phyloP scores from a whole-genome alignment of 2,888 invertebrate species.

The Eilema depressum region DNA sequence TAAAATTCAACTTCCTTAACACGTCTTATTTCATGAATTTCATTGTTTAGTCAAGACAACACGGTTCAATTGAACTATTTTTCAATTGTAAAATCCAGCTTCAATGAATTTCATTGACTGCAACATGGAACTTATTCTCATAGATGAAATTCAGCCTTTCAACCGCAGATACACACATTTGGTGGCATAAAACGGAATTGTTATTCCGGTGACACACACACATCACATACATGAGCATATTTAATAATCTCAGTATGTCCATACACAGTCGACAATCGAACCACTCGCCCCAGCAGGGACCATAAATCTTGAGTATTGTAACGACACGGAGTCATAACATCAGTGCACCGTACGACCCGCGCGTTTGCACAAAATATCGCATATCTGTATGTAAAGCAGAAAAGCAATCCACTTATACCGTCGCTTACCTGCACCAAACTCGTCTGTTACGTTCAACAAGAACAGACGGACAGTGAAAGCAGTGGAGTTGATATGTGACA shows the following conservation, averaged over 20 bases:
- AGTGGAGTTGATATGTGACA: slow-evolving; percentile 54
- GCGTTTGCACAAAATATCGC: slow-evolving; percentile 84
- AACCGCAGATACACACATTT: too few relatives aligned
- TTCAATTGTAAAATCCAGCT: too few relatives aligned
- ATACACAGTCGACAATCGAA: slow-evolving; percentile 1
- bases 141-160: too few relatives aligned
- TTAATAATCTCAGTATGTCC: background rate
- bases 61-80: background rate
- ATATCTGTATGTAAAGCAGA: slow-evolving; percentile 86
- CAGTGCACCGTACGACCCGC: slow-evolving; percentile 31
- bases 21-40: background rate
- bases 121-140: too few relatives aligned
- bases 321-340: slow-evolving; percentile 34
- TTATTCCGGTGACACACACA: too few relatives aligned
- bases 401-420: slow-evolving; percentile 85
- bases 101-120: too few relatives aligned
- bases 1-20: too few relatives aligned
- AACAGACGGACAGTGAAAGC: slow-evolving; percentile 48
- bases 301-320: slow-evolving; percentile 19
- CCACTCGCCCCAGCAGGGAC: background rate
- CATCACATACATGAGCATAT: background rate
- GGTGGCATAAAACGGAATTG: too few relatives aligned
- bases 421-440: slow-evolving; percentile 82
- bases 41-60: too few relatives aligned
- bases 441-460: slow-evolving; percentile 74